Conservation (phyloP, 2,888 invertebrate genomes). For the Iphiclides podalirius region DNA sequence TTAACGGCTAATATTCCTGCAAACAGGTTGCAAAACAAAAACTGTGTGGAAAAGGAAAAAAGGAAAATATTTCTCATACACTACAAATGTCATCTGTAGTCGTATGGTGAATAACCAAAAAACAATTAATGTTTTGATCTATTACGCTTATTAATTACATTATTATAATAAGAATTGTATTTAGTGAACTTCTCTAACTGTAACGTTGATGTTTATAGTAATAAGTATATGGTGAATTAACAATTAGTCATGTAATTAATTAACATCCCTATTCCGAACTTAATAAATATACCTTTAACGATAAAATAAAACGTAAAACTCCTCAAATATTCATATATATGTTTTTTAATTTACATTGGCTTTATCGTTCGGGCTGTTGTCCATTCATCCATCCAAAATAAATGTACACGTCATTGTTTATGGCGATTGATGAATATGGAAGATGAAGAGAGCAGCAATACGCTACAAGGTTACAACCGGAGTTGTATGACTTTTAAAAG, state of each 20-base stretch:
- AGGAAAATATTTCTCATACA: slow-evolving; percentile 24
- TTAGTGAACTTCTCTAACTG: slow-evolving; percentile 66
- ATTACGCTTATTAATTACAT: slow-evolving; percentile 80
- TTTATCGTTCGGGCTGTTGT: background rate
- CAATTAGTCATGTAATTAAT: slow-evolving; percentile 32
- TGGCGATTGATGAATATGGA: too few species aligned
- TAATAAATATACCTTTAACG: too few species aligned
- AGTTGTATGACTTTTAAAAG: too few species aligned
- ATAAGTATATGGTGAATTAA: slow-evolving; percentile 10
- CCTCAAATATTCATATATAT: background rate
- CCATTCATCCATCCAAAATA: too few species aligned
- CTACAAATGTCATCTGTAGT: slow-evolving; percentile 19
- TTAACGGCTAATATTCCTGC: too few species aligned
- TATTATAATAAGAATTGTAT: slow-evolving; percentile 61
- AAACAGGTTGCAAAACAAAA: background rate
- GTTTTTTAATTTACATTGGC: slow-evolving; percentile 1
- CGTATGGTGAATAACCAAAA: slow-evolving; percentile 41
- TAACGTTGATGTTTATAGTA: slow-evolving; percentile 67
- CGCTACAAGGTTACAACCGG: too few species aligned
- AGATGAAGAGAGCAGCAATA: too few species aligned
- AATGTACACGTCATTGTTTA: too few species aligned
- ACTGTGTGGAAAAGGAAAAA: slow-evolving; percentile 14
- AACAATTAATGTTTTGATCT: slow-evolving; percentile 77
- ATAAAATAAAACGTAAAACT: background rate
- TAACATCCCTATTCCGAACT: background rate